Percentiles rank a stretch among this genome's conserved stretches.
These are phyloP conservation scores for Zeus faber DNA, from an alignment of 2,113 vertebrate species.

Conservation along the genomic window DNA sequence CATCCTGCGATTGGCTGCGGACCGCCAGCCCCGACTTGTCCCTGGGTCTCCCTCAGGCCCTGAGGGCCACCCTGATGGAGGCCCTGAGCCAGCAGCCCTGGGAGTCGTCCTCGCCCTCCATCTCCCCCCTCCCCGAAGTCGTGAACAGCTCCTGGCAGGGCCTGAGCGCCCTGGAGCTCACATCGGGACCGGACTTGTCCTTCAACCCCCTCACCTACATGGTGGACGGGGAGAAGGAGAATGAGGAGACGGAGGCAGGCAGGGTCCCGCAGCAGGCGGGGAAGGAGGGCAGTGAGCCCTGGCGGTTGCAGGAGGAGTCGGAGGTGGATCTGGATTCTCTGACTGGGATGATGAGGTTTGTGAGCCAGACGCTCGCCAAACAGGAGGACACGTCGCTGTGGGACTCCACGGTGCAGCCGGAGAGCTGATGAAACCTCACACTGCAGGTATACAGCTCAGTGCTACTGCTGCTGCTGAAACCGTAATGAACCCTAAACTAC, in stretches of 20 bases:
- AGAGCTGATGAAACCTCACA: slow-evolving; percentile 4
- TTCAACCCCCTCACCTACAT: slow-evolving; percentile 75
- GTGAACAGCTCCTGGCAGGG: slow-evolving; percentile 61
- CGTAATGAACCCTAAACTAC: too few relatives aligned
- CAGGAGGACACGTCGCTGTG: slow-evolving; percentile 61
- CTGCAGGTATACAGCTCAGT: too few relatives aligned
- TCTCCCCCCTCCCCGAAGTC: slow-evolving; percentile 10
- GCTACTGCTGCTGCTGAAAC: too few relatives aligned
- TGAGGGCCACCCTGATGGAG: slow-evolving; percentile 57
- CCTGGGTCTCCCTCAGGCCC: slow-evolving; percentile 54
- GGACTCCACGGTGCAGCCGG: slow-evolving; percentile 8
- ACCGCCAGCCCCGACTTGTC: slow-evolving; percentile 44
- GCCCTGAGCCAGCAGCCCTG: slow-evolving; percentile 38
- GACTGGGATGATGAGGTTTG: slow-evolving; percentile 72
- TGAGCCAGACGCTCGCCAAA: slow-evolving; percentile 71
- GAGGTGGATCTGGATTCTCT: slow-evolving; percentile 49
- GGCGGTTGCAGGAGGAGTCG: slow-evolving; percentile 20
- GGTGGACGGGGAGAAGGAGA: slow-evolving; percentile 28
- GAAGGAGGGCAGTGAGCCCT: not conserved
- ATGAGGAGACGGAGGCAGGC: slow-evolving; percentile 21
- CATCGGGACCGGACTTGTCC: slow-evolving; percentile 51
- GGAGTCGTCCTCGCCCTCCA: slow-evolving; percentile 26
- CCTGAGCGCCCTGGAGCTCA: slow-evolving; percentile 39
- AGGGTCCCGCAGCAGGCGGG: not conserved
- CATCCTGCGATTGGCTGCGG: slow-evolving; percentile 22